Conservation (phyloP, 2,888 invertebrate species). For the Lapara coniferarum region DNA sequence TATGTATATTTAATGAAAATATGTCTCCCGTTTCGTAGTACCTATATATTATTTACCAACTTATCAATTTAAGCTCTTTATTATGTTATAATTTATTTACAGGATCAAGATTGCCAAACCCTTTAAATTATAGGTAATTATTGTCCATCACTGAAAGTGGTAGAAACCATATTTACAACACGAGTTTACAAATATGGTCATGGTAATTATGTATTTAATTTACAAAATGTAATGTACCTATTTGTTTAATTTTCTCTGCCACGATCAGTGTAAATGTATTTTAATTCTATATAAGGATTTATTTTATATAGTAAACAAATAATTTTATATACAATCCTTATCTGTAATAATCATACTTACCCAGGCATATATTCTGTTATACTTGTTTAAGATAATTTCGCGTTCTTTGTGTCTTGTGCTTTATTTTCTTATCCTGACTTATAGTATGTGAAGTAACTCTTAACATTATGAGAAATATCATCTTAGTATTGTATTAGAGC, state of each 20-base stretch:
- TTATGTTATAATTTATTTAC: constrained; percentile 13
- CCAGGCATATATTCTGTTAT: constrained; percentile 6
- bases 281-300: constrained; percentile 8
- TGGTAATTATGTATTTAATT: not conserved
- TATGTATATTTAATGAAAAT: constrained; percentile 68
- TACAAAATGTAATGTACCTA: no score
- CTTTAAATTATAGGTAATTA: constrained; percentile 8
- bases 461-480: constrained; percentile 21
- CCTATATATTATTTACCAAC: constrained; percentile 31
- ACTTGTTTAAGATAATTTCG: not conserved
- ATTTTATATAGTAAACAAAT: constrained; percentile 17
- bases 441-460: constrained; percentile 19
- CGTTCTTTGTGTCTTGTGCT: constrained; percentile 4
- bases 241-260: not conserved
- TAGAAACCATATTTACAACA: constrained; percentile 11
- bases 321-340: not conserved
- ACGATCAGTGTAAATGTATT: constrained; percentile 15
- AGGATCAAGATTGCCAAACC: constrained; percentile 6
- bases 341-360: constrained; percentile 9
- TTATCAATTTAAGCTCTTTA: constrained; percentile 19
- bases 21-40: constrained; percentile 74
- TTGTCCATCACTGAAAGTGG: constrained; percentile 17
- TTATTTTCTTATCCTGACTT: constrained; percentile 15
- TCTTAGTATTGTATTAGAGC: constrained; percentile 27
- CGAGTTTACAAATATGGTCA: constrained; percentile 6